Percentiles rank a stretch among this genome's conserved stretches.
Evolutionary conservation across 2,888 invertebrate species (phyloP).

Genomic region (Unio pictorum): DNA sequence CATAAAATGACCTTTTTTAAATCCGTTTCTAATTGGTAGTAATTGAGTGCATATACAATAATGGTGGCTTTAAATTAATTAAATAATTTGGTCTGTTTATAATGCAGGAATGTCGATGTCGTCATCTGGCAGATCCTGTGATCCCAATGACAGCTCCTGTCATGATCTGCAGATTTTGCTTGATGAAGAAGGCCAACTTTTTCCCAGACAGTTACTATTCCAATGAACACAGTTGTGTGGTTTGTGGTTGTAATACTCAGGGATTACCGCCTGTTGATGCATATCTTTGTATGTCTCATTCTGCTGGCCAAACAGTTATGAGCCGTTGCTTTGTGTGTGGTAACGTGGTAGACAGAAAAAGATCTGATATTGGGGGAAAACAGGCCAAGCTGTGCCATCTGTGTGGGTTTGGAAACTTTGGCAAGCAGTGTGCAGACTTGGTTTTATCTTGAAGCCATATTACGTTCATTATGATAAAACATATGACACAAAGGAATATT

Average conservation of each 20-base stretch:
- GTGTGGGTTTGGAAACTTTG: slow-evolving; percentile 40
- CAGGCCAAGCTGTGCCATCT: slow-evolving; percentile 28
- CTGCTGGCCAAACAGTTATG: slow-evolving; percentile 7
- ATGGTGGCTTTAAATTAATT: no score
- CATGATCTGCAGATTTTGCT: slow-evolving; percentile 38
- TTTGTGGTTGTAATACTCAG: slow-evolving; percentile 30
- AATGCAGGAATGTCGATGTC: slow-evolving; percentile 37
- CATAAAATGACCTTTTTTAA: no score
- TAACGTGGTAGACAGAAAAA: slow-evolving; percentile 10
- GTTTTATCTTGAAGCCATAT: background rate
- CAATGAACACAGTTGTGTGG: slow-evolving; percentile 41
- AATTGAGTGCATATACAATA: no score
- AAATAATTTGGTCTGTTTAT: background rate
- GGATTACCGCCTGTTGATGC: slow-evolving; percentile 7
- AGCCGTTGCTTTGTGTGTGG: slow-evolving; percentile 23
- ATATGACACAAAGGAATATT: no score
- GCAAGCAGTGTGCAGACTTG: slow-evolving; percentile 27
- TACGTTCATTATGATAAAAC: no score
- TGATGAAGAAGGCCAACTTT: slow-evolving; percentile 14
- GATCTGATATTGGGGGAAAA: slow-evolving; percentile 11
- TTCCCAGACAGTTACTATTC: slow-evolving; percentile 29
- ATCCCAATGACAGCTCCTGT: slow-evolving; percentile 30
- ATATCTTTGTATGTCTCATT: slow-evolving; percentile 29
- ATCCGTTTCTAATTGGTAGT: no score
- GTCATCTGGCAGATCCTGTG: slow-evolving; percentile 23